Evolutionary conservation across 1,140 invertebrate species (phyloP), one percentile per base, ranked within the genome.

Genomic region (Centruroides vittatus): DNA sequence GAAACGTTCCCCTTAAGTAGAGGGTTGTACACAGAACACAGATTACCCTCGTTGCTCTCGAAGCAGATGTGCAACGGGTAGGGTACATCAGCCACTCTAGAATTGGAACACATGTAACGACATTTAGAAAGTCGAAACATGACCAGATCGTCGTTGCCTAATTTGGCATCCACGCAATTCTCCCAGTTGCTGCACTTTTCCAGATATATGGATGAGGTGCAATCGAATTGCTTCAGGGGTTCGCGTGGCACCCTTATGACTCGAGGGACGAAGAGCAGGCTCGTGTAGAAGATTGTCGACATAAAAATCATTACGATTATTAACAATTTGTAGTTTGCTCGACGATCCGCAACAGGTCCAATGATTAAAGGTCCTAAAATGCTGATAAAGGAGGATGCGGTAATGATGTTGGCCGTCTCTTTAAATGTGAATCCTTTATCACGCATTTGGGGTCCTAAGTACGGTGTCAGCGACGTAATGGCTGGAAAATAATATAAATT

Each of bases 171-270:
- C 6, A 61, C 61, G 34, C 64, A 65, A 35, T 50, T 65, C 3
- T 57, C 57, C 68, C 68, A 69, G 61, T 69, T 66, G 34, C 59
- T 61, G 52, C 68, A 69, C 8, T 61, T 59, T 57, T 69, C 68
- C 3, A 69, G 47, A 12, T 61, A 49, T 3, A 69, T 47, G 0
- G 63, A 60, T 35, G 58, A 50, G 35, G 54, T 61, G 51, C 68
- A 69, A 49, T 68, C 67, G 46, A 66, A 69, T 13, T 66, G 61
- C 13, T 68, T 62, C 3, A 65, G 55, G 0, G 68, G 65, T 13
- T 53, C 35, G 1, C 51, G 1, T 53, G 51, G 23, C 23, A 53
- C 35, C 7, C 51, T 5, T 5, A 8, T 36, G 51, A 53, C 51
- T 23, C 51, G 5, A 8, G 51, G 51, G 0, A 53, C 3, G 35